Percentiles rank a stretch among this genome's conserved stretches.
Evolutionary conservation across 37 sponge, comb jelly and placozoan genomes (phyloP).

Genomic region (Agelas oroides): DNA sequence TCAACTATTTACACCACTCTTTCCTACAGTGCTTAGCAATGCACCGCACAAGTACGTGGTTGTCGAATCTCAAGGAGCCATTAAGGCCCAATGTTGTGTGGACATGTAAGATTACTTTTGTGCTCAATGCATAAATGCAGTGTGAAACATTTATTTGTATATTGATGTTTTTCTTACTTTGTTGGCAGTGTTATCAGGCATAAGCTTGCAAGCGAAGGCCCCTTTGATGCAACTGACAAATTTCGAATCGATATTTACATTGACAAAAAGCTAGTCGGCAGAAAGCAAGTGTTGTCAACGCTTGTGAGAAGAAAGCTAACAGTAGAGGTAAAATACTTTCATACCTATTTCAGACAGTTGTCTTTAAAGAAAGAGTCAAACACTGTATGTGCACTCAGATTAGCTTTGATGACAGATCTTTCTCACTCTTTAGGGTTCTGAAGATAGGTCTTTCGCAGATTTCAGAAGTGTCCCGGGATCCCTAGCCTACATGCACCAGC

Average conservation of each 20-base stretch:
- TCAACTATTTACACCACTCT: too few species aligned
- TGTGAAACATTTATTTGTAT: not conserved
- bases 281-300: conserved; percentile 46
- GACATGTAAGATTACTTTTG: conserved; percentile 68
- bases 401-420: too few species aligned
- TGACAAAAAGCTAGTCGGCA: conserved; percentile 51
- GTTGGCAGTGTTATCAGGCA: conserved; percentile 38
- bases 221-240: conserved; percentile 56
- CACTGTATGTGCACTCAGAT: too few species aligned
- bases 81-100: conserved; percentile 72
- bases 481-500: too few species aligned
- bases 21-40: conserved; percentile 67
- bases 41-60: conserved; percentile 67
- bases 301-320: not conserved
- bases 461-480: too few species aligned
- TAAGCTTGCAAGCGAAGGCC: conserved; percentile 20
- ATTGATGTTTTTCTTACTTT: not conserved
- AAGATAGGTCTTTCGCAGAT: too few species aligned
- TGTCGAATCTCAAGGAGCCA: conserved; percentile 55
- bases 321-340: too few species aligned
- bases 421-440: too few species aligned
- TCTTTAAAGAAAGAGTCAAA: too few species aligned
- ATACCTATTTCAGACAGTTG: too few species aligned
- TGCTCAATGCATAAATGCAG: not conserved
- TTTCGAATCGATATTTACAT: conserved; percentile 60